A percentile compares a stretch with the other conserved stretches of the same genome.
These are phyloP conservation scores for Cheilosia grossa DNA, from an alignment of 2,888 invertebrate species.

Conservation along the genomic window DNA sequence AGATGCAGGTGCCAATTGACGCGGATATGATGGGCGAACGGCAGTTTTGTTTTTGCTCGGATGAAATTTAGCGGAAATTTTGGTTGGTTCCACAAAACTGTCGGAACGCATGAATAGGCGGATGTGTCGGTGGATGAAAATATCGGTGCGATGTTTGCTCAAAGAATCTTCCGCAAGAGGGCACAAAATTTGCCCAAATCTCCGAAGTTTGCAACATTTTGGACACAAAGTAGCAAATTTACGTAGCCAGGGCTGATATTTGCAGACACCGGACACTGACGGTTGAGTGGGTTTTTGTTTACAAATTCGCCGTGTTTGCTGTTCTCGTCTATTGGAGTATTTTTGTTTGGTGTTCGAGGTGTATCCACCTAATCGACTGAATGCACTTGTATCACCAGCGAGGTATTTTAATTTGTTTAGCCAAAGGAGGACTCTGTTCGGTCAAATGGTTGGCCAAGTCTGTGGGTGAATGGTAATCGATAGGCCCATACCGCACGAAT, in stretches of 20 bases:
- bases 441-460: too few species aligned
- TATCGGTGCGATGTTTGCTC: slow-evolving; percentile 15
- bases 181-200: slow-evolving; percentile 40
- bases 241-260: slow-evolving; percentile 10
- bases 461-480: too few species aligned
- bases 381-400: slow-evolving; percentile 67
- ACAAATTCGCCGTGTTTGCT: slow-evolving; percentile 6
- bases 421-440: not conserved
- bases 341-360: slow-evolving; percentile 68
- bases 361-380: slow-evolving; percentile 73
- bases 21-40: slow-evolving; percentile 58
- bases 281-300: slow-evolving; percentile 41
- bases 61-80: slow-evolving; percentile 64
- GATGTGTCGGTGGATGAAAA: slow-evolving; percentile 5
- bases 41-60: not conserved
- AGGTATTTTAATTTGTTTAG: slow-evolving; percentile 57
- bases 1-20: slow-evolving; percentile 65
- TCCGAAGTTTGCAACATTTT: slow-evolving; percentile 58
- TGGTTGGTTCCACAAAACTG: slow-evolving; percentile 49
- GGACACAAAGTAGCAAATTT: slow-evolving; percentile 44
- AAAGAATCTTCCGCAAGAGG: slow-evolving; percentile 54
- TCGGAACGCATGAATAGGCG: slow-evolving; percentile 45
- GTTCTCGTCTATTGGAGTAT: slow-evolving; percentile 24
- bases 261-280: slow-evolving; percentile 54
- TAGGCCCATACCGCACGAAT: too few species aligned